phyloP scores from a whole-genome alignment of 2,797 vertebrate genomes.

The Ciconia nigra region DNA sequence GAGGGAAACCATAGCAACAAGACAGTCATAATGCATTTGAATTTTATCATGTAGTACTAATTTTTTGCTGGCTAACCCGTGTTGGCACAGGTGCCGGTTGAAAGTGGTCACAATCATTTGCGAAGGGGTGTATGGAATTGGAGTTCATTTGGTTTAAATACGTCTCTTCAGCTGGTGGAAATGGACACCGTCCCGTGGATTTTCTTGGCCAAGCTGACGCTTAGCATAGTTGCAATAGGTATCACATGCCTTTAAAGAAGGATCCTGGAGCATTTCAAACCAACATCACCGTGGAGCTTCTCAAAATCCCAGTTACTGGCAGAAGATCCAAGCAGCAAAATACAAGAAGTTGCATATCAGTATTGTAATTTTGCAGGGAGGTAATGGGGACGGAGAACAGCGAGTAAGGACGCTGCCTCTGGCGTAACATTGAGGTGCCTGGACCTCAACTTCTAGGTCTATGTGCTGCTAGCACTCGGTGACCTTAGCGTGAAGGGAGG shows the following conservation, averaged over 20 bases:
- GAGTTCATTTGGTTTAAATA: not conserved
- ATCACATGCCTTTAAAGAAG: not conserved
- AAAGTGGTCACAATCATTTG: not conserved
- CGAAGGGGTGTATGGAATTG: not conserved
- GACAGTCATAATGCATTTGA: not conserved
- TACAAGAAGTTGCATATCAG: fast-evolving
- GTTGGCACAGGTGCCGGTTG: not conserved
- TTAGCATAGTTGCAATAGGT: not conserved
- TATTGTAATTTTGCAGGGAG: not conserved
- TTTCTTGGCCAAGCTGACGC: not conserved
- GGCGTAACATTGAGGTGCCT: fast-evolving
- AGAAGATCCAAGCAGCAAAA: not conserved
- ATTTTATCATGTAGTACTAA: not conserved
- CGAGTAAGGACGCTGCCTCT: fast-evolving
- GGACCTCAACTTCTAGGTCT: fast-evolving
- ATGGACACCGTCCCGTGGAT: fast-evolving
- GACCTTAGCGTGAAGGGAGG: not conserved
- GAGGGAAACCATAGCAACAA: not conserved
- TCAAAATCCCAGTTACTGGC: not conserved
- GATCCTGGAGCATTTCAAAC: not conserved
- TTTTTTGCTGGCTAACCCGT: not conserved
- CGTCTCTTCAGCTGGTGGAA: not conserved
- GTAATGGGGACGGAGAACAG: not conserved
- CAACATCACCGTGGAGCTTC: not conserved
- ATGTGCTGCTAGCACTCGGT: fast-evolving